A percentile compares a stretch with the other conserved stretches of the same genome.
phyloP scores from a whole-genome alignment of 2,797 vertebrate species.

The Platyrinchus mystaceus region DNA sequence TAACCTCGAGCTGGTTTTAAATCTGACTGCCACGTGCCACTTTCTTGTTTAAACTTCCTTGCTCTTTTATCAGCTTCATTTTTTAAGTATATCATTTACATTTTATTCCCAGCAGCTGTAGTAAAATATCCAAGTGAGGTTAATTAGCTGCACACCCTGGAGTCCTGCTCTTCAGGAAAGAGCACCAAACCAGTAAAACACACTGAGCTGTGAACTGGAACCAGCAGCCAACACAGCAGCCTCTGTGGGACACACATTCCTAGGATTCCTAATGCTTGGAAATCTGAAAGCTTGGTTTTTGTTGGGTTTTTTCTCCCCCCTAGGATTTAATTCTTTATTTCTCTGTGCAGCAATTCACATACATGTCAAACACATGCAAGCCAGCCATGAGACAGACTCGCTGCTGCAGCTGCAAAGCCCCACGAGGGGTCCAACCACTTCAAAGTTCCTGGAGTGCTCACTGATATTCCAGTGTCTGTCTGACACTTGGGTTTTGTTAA shows the following conservation, averaged over 20 bases:
- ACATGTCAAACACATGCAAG: neutral
- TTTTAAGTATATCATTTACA: neutral
- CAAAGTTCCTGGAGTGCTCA: neutral
- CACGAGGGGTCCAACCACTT: rapidly evolving
- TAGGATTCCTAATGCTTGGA: neutral
- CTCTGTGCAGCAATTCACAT: neutral
- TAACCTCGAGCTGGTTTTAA: constrained; percentile 18
- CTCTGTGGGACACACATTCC: neutral
- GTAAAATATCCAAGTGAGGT: neutral
- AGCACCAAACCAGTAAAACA: neutral
- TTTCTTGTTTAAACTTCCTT: neutral
- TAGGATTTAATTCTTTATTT: neutral
- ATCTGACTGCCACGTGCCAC: neutral
- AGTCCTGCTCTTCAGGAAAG: neutral
- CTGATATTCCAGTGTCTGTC: neutral
- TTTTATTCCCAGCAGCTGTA: neutral
- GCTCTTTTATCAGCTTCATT: neutral
- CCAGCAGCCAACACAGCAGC: neutral
- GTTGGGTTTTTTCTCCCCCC: rapidly evolving
- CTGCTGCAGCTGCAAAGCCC: neutral
- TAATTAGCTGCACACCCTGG: rapidly evolving
- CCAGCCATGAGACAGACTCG: rapidly evolving
- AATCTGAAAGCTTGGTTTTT: neutral
- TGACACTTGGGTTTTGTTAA: neutral
- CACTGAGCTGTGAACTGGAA: neutral